Evolutionary conservation across 2,797 vertebrate genomes (phyloP), one percentile per base, ranked within the genome.

Genomic region (Squalus acanthias): DNA sequence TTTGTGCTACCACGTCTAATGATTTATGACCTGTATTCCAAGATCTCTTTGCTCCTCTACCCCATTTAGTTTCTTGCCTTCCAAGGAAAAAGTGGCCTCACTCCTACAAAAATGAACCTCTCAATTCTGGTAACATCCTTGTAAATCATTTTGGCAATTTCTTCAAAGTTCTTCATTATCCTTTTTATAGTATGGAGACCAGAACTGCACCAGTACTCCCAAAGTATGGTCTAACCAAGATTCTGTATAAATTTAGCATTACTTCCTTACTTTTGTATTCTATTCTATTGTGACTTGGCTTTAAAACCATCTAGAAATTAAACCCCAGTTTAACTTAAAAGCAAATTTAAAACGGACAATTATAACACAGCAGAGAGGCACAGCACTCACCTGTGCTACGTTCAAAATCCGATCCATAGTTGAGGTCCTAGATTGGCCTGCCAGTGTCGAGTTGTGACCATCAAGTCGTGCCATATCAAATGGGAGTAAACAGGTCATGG

Each of bases 391-490:
- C 98, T 99, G 98, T 63, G 99, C 98, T 2, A 99, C 97, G 0
- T 98, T 97, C 12, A 99, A 98, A 96, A 99, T 98, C 1, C 98
- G 98, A 96, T 99, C 99, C 99, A 99, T 99, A 88, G 97, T 98
- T 0, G 99, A 96, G 96, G 98, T 97, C 96, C 98, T 98, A 53
- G 96, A 60, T 0, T 96, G 97, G 39, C 97, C 98, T 0, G 97
- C 96, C 0, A 98, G 97, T 6, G 97, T 96, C 70, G 96, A 72
- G 0, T 98, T 97, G 97, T 97, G 97, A 2, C 99, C 99, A 65
- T 99, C 99, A 74, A 99, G 98, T 33, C 99, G 99, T 65, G 98
- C 98, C 96, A 99, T 98, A 96, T 99, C 99, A 96, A 99, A 99
- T 74, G 99, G 99, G 96, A 99, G 99, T 96, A 99, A 98, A 97